Percentiles rank a stretch among this genome's conserved stretches.
phyloP scores from a whole-genome alignment of 2,888 invertebrate genomes.

The Halocaridina rubra region DNA sequence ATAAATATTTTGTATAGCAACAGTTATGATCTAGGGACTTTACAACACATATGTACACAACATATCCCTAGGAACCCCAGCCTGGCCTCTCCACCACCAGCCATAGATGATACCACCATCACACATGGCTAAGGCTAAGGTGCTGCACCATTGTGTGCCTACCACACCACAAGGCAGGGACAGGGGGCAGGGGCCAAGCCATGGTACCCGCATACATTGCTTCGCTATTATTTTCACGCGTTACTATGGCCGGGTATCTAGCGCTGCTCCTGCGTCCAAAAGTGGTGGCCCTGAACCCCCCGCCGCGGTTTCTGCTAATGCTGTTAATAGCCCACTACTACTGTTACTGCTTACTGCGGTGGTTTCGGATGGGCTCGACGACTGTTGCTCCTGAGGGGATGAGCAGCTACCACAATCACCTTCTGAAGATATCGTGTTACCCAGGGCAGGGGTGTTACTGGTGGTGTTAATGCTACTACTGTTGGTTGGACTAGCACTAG shows the following conservation, averaged over 20 bases:
- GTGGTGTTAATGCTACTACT: slow-evolving; percentile 12
- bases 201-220: slow-evolving; percentile 51
- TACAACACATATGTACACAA: slow-evolving; percentile 62
- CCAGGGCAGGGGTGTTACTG: neutral
- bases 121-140: slow-evolving; percentile 41
- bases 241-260: slow-evolving; percentile 62
- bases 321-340: slow-evolving; percentile 36
- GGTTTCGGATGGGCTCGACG: neutral
- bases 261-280: slow-evolving; percentile 34
- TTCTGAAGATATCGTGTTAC: slow-evolving; percentile 17
- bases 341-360: slow-evolving; percentile 31
- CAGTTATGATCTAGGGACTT: slow-evolving; percentile 61
- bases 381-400: slow-evolving; percentile 17
- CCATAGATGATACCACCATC: slow-evolving; percentile 32
- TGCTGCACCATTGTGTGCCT: slow-evolving; percentile 28
- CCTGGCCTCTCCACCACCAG: slow-evolving; percentile 30
- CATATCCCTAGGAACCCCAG: slow-evolving; percentile 41
- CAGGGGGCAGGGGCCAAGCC: slow-evolving; percentile 23
- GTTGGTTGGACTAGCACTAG: slow-evolving; percentile 19
- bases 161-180: neutral
- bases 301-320: slow-evolving; percentile 25
- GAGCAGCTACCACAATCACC: slow-evolving; percentile 21
- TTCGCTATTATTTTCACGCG: slow-evolving; percentile 49
- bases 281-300: slow-evolving; percentile 35
- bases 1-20: slow-evolving; percentile 62